A percentile compares a stretch with the other conserved stretches of the same genome.
These are phyloP conservation scores for Meiosimyza platycephala DNA, from an alignment of 2,888 invertebrate species.

Conservation along the genomic window DNA sequence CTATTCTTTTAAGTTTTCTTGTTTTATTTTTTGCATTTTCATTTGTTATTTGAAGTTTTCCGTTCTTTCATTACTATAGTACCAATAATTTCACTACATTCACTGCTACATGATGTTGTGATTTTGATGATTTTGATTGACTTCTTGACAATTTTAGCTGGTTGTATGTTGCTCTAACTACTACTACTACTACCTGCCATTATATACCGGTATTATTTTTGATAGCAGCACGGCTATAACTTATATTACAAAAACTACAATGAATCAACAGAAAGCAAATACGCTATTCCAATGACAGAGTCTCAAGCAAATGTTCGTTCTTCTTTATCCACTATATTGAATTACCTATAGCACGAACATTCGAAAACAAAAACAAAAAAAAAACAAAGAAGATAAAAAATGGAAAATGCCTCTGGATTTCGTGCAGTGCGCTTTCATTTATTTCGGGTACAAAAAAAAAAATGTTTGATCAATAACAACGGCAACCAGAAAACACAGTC, in stretches of 20 bases:
- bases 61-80: too few relatives aligned
- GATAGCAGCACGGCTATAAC: slow-evolving; percentile 14
- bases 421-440: slow-evolving; percentile 37
- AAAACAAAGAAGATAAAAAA: too few relatives aligned
- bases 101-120: too few relatives aligned
- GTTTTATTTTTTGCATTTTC: too few relatives aligned
- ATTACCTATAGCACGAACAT: slow-evolving; percentile 25
- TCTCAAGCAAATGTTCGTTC: not conserved
- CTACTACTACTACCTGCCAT: too few relatives aligned
- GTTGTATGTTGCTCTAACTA: slow-evolving; percentile 10
- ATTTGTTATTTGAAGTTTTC: too few relatives aligned
- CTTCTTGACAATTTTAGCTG: slow-evolving; percentile 30
- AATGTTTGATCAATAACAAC: slow-evolving; percentile 64
- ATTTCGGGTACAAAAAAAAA: slow-evolving; percentile 48
- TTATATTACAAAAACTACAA: slow-evolving; percentile 10
- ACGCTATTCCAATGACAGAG: slow-evolving; percentile 27
- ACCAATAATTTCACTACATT: too few relatives aligned
- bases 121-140: slow-evolving; percentile 15
- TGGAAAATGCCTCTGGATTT: not conserved
- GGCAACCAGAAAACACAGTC: slow-evolving; percentile 26
- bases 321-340: not conserved
- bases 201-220: not conserved
- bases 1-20: too few relatives aligned
- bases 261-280: slow-evolving; percentile 4
- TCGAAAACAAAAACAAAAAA: too few relatives aligned